Evolutionary conservation across 2,113 vertebrate species (phyloP).

Genomic region (Callaeas wilsoni): DNA sequence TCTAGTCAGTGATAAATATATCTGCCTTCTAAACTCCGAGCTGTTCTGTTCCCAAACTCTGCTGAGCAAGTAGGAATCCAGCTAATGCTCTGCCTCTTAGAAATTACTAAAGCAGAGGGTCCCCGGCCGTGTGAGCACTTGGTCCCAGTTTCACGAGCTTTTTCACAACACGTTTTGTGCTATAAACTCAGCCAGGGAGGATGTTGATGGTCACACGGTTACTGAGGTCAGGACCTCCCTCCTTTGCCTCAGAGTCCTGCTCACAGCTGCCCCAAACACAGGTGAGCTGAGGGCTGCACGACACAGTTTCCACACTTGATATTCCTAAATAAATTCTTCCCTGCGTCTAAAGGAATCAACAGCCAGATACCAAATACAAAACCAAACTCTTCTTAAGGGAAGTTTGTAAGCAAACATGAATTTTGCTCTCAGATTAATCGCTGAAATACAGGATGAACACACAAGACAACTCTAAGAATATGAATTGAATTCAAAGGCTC

Average conservation of each 20-base stretch:
- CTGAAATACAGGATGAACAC: background rate
- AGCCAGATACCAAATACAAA: background rate
- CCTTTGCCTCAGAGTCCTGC: too few relatives aligned
- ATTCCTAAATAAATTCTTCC: background rate
- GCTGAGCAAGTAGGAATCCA: background rate
- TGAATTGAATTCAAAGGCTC: background rate
- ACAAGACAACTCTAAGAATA: background rate
- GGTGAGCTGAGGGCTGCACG: rapidly evolving
- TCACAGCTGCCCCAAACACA: background rate
- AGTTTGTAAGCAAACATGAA: background rate
- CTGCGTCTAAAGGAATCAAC: background rate
- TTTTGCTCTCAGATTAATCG: background rate
- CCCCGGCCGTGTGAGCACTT: rapidly evolving
- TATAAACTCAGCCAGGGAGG: background rate
- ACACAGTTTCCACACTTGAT: background rate
- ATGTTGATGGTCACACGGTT: rapidly evolving
- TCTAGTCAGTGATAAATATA: background rate
- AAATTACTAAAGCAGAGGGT: background rate
- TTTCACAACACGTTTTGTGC: background rate
- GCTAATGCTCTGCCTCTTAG: background rate
- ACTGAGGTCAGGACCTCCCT: background rate
- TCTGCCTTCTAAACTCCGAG: background rate
- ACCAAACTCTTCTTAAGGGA: background rate
- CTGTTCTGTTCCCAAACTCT: background rate
- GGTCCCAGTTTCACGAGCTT: too few relatives aligned